A percentile compares a stretch with the other conserved stretches of the same genome.
phyloP scores from a whole-genome alignment of 2,797 vertebrate species.

The Melanitta fusca region DNA sequence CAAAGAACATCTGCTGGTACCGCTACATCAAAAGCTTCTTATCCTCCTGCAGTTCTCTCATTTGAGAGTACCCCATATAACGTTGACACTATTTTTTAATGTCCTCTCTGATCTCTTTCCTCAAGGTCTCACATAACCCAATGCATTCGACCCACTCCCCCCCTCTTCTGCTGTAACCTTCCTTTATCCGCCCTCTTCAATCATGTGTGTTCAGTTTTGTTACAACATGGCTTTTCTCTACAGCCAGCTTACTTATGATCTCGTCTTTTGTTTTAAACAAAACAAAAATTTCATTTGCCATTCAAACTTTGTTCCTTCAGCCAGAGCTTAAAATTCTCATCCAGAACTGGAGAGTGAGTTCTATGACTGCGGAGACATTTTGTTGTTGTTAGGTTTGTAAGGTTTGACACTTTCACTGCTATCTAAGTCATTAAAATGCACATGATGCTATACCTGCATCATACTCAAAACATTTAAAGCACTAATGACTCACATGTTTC shows the following conservation, averaged over 20 bases:
- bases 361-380: background rate
- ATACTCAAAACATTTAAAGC: background rate
- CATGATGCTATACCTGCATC: background rate
- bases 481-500: background rate
- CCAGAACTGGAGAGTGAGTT: background rate
- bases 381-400: background rate
- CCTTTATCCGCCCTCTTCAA: conserved; percentile 56
- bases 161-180: conserved; percentile 19
- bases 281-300: conserved; percentile 6
- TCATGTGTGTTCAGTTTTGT: conserved; percentile 35
- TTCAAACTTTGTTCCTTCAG: conserved; percentile 11
- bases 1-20: conserved; percentile 70
- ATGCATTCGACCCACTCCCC: background rate
- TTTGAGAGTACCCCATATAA: conserved; percentile 64
- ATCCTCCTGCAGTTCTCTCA: conserved; percentile 69
- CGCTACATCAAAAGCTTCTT: conserved; percentile 67
- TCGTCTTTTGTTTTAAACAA: conserved; percentile 32
- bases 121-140: conserved; percentile 30
- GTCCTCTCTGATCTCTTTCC: conserved; percentile 66
- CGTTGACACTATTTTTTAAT: conserved; percentile 56
- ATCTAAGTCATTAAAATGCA: background rate
- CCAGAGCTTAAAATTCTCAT: conserved; percentile 26
- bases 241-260: background rate
- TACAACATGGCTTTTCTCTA: conserved; percentile 2
- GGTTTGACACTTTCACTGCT: conserved; percentile 1